These are phyloP conservation scores for Dufourea novaeangliae DNA, from an alignment of 1,140 invertebrate genomes.

Conservation along the genomic window DNA sequence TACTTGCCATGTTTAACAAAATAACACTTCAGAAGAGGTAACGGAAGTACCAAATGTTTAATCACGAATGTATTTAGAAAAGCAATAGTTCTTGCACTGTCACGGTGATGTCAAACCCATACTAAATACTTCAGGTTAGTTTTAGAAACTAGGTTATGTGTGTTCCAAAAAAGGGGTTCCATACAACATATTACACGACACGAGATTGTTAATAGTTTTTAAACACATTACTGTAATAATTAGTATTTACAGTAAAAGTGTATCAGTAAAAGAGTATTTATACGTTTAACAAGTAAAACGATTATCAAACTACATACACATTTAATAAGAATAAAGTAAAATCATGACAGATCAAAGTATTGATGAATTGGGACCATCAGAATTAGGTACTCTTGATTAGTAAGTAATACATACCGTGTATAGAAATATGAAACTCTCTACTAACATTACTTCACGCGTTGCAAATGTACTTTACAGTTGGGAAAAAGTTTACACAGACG, in stretches of 20 bases:
- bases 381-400: constrained; percentile 91
- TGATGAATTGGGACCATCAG: constrained; percentile 86
- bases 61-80: background rate
- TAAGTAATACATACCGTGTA: constrained; percentile 76
- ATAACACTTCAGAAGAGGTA: constrained; percentile 22
- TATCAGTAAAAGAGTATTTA: too few relatives aligned
- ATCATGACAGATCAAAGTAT: constrained; percentile 60
- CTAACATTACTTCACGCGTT: constrained; percentile 52
- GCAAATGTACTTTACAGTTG: constrained; percentile 84
- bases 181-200: background rate
- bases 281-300: background rate
- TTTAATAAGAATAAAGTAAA: background rate
- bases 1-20: constrained; percentile 61
- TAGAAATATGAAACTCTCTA: constrained; percentile 26
- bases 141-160: constrained; percentile 50
- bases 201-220: background rate
- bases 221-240: background rate
- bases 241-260: background rate
- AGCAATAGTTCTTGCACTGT: constrained; percentile 41
- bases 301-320: background rate
- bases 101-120: constrained; percentile 22
- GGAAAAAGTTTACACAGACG: constrained; percentile 90
- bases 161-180: background rate
- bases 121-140: constrained; percentile 14
- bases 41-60: background rate